These are phyloP conservation scores for Stomatorhinus ivindoensis DNA, from an alignment of 2,113 vertebrate species.

Conservation along the genomic window DNA sequence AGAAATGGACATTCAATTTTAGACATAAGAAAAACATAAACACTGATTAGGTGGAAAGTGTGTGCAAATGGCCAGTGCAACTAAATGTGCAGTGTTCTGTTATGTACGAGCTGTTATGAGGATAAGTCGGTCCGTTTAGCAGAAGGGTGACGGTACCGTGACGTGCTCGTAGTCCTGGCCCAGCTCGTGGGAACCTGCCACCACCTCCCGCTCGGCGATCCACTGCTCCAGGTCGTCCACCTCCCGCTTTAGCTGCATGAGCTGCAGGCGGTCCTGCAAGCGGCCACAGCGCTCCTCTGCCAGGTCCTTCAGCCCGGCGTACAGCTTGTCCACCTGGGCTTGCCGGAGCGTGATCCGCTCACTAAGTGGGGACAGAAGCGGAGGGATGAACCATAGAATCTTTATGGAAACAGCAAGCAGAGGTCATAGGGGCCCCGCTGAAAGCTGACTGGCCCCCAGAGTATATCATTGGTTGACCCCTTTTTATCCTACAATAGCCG, in stretches of 20 bases:
- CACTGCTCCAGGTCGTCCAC: slow-evolving; percentile 93
- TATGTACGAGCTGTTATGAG: no score
- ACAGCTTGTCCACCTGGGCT: slow-evolving; percentile 82
- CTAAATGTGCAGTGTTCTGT: neutral
- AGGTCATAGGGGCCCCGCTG: neutral
- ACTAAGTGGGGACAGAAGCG: slow-evolving; percentile 35
- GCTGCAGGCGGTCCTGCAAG: slow-evolving; percentile 78
- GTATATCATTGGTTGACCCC: neutral
- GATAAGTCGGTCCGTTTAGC: neutral
- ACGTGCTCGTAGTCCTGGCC: slow-evolving; percentile 96
- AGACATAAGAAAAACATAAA: neutral
- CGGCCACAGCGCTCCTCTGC: slow-evolving; percentile 73
- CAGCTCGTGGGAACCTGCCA: slow-evolving; percentile 87
- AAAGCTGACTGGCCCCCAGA: neutral
- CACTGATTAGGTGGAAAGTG: neutral
- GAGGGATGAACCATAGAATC: neutral
- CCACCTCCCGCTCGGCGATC: slow-evolving; percentile 88
- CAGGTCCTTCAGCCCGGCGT: slow-evolving; percentile 80
- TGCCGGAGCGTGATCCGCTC: slow-evolving; percentile 79
- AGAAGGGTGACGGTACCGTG: slow-evolving; percentile 55
- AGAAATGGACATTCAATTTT: neutral
- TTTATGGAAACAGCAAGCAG: neutral
- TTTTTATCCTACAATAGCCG: neutral
- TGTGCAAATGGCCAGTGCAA: neutral
- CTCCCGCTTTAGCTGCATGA: slow-evolving; percentile 85